phyloP scores from a whole-genome alignment of 2,797 vertebrate species.

The Lindbergichthys nudifrons region DNA sequence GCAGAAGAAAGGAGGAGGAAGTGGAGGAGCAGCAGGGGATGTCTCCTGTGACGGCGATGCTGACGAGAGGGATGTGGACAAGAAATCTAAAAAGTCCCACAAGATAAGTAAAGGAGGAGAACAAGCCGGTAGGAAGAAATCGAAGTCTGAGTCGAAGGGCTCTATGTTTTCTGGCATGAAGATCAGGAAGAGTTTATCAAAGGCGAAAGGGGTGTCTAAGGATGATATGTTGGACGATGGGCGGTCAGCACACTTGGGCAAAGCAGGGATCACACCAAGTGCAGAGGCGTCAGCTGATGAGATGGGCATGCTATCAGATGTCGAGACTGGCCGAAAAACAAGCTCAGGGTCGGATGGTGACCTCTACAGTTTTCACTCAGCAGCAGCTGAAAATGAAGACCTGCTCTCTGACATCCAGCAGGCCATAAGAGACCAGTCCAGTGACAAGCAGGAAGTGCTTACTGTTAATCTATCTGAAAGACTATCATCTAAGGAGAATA shows the following conservation, averaged over 20 bases:
- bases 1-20: slow-evolving; percentile 88
- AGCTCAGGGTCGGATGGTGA: slow-evolving; percentile 95
- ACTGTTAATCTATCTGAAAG: slow-evolving; percentile 2
- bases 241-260: slow-evolving; percentile 76
- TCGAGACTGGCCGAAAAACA: slow-evolving; percentile 85
- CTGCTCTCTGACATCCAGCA: slow-evolving; percentile 94
- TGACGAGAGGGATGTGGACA: slow-evolving; percentile 86
- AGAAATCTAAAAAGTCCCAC: slow-evolving; percentile 88
- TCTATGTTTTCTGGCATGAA: slow-evolving; percentile 94
- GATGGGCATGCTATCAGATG: slow-evolving; percentile 84
- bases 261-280: slow-evolving; percentile 80
- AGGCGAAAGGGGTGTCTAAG: slow-evolving; percentile 85
- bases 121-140: slow-evolving; percentile 83
- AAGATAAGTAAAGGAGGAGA: slow-evolving; percentile 85
- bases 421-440: slow-evolving; percentile 86
- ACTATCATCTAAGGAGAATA: neutral
- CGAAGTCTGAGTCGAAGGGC: slow-evolving; percentile 88
- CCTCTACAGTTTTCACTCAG: slow-evolving; percentile 96
- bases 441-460: slow-evolving; percentile 24
- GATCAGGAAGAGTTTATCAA: slow-evolving; percentile 91
- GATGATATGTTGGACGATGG: slow-evolving; percentile 86
- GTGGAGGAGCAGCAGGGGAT: slow-evolving; percentile 81
- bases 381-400: slow-evolving; percentile 90
- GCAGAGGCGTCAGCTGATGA: slow-evolving; percentile 82
- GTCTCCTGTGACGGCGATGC: slow-evolving; percentile 77